Conservation (phyloP, 2,113 vertebrate species). For the Peromyscus maniculatus region DNA sequence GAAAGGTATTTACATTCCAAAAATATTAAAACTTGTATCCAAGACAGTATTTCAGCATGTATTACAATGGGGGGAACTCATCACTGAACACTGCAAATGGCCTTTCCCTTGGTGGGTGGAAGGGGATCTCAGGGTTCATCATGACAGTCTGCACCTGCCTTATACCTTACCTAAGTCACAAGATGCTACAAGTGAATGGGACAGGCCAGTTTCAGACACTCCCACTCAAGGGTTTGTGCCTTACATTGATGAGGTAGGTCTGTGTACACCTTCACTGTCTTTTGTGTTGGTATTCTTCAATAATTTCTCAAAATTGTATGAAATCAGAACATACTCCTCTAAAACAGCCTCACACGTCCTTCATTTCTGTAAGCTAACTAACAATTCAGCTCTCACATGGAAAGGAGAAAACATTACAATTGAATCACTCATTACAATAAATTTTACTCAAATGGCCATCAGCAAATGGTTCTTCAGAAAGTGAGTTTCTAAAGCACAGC, state of each 20-base stretch:
- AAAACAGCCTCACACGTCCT: background rate
- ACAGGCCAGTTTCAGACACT: background rate
- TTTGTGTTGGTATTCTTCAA: background rate
- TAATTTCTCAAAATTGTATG: conserved; percentile 12
- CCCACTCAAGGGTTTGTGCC: background rate
- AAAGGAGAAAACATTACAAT: conserved; percentile 43
- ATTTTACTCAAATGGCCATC: conserved; percentile 51
- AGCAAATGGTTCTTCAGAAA: conserved; percentile 11
- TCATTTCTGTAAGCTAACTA: conserved; percentile 11
- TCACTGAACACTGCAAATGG: background rate
- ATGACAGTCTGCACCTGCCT: background rate
- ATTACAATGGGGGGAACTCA: background rate
- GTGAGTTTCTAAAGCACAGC: conserved; percentile 7
- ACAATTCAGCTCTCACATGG: background rate
- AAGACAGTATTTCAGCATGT: background rate
- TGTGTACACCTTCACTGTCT: background rate
- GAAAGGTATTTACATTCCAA: background rate
- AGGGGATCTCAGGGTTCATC: background rate
- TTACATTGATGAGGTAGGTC: conserved; percentile 13
- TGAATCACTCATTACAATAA: conserved; percentile 25
- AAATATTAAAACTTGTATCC: background rate
- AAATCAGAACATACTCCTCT: background rate
- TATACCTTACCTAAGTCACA: background rate
- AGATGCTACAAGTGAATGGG: conserved; percentile 5
- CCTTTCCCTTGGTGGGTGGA: background rate